Evolutionary conservation across 1,140 invertebrate species (phyloP).

Genomic region (Zelostemma sp.): DNA sequence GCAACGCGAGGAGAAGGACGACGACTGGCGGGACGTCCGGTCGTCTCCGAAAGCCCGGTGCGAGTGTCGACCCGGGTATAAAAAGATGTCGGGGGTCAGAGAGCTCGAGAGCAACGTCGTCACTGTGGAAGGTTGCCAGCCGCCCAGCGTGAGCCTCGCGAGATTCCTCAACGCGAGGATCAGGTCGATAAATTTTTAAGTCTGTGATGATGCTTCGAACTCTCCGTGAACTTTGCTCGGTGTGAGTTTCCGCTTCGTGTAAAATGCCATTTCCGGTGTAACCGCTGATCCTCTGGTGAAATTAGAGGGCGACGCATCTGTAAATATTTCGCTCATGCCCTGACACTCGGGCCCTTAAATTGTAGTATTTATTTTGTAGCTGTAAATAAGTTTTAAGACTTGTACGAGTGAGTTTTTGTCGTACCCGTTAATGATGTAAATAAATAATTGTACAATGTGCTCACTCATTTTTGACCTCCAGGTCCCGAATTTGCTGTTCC

Average conservation of each 20-base stretch:
- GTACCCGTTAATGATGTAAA: no score
- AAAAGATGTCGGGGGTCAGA: constrained; percentile 51
- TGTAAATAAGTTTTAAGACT: no score
- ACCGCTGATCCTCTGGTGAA: no score
- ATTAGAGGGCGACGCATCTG: background rate
- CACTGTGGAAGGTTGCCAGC: constrained; percentile 60
- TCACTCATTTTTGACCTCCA: constrained; percentile 67
- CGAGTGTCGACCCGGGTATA: constrained; percentile 80
- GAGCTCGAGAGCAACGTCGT: constrained; percentile 59
- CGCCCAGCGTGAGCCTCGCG: constrained; percentile 67
- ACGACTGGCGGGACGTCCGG: constrained; percentile 50
- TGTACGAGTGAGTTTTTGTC: no score
- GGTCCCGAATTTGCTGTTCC: constrained; percentile 60
- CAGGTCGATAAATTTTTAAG: constrained; percentile 42
- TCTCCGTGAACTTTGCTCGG: background rate
- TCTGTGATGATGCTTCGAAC: constrained; percentile 26
- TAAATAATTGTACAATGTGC: constrained; percentile 43
- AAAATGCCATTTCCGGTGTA: no score
- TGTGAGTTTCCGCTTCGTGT: no score
- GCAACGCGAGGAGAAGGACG: constrained; percentile 57
- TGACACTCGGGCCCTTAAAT: background rate
- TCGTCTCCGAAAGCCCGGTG: constrained; percentile 72
- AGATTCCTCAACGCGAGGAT: constrained; percentile 66
- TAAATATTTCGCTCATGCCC: background rate
- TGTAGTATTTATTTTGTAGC: background rate